Percentiles rank a stretch among this genome's conserved stretches.
Conservation (phyloP, 1,140 invertebrate species). For the Papilio machaon region DNA sequence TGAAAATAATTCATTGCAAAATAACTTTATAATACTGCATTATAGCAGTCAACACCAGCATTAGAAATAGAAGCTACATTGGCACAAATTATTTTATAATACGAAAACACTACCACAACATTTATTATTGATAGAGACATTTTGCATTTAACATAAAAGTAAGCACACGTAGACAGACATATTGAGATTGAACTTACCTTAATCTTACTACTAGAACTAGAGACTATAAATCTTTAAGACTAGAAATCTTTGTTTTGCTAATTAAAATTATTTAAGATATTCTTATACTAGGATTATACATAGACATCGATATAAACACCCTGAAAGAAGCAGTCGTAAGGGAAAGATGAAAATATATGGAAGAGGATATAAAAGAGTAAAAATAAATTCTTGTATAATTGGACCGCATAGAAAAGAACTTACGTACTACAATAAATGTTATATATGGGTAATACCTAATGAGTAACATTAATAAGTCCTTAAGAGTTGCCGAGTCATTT, state of each 20-base stretch:
- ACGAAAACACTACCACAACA: constrained; percentile 6
- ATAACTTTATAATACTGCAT: constrained; percentile 28
- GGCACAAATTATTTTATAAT: constrained; percentile 15
- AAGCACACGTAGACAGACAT: constrained; percentile 1
- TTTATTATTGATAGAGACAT: not conserved
- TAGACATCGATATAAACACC: not conserved
- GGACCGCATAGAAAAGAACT: constrained; percentile 57
- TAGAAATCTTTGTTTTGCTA: not conserved
- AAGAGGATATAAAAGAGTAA: constrained; percentile 41
- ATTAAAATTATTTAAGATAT: not conserved
- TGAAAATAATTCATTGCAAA: constrained; percentile 21
- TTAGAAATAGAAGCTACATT: constrained; percentile 31
- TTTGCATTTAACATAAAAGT: not conserved
- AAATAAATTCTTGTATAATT: constrained; percentile 57
- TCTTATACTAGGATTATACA: not conserved
- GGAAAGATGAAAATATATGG: constrained; percentile 26
- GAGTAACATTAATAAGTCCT: constrained; percentile 12
- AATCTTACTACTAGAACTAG: not conserved
- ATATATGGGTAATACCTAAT: constrained; percentile 16
- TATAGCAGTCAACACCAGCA: constrained; percentile 26
- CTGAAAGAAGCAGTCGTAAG: constrained; percentile 23
- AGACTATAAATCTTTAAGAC: not conserved
- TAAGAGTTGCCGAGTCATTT: constrained; percentile 22
- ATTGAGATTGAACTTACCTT: not conserved
- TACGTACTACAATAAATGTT: not conserved